These are phyloP conservation scores for Cheilosia soror DNA, from an alignment of 2,888 invertebrate genomes.

Conservation along the genomic window DNA sequence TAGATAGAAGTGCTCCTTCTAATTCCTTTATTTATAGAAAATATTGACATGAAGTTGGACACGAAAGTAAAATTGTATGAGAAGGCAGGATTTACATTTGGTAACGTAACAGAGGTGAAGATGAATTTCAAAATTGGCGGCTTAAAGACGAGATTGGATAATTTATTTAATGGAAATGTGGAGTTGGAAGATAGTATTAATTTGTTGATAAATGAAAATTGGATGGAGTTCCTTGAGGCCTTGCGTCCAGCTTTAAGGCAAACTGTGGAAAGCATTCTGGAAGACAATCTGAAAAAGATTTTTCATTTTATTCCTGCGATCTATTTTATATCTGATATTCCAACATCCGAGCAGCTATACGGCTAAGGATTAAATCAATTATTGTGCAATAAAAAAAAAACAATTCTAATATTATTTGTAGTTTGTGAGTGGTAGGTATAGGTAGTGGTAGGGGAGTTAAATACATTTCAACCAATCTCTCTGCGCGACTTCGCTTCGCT, in stretches of 20 bases:
- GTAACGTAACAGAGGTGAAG: slow-evolving; percentile 86
- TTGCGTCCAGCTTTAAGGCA: slow-evolving; percentile 87
- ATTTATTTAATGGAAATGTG: slow-evolving; percentile 88
- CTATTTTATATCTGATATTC: slow-evolving; percentile 87
- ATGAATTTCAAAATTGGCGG: slow-evolving; percentile 87
- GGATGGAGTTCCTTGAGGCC: slow-evolving; percentile 88
- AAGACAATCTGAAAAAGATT: slow-evolving; percentile 86
- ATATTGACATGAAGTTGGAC: slow-evolving; percentile 86
- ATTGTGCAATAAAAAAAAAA: background rate
- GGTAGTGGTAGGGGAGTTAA: too few species aligned
- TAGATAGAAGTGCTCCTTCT: slow-evolving; percentile 84
- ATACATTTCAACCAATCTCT: too few species aligned
- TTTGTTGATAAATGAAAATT: slow-evolving; percentile 87
- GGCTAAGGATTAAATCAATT: slow-evolving; percentile 26
- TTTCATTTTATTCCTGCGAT: slow-evolving; percentile 88
- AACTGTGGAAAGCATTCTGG: slow-evolving; percentile 87
- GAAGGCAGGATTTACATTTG: slow-evolving; percentile 86
- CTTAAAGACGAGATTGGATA: slow-evolving; percentile 86
- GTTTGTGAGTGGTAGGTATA: too few species aligned
- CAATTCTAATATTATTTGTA: too few species aligned
- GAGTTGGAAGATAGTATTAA: slow-evolving; percentile 88
- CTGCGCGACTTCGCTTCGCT: too few species aligned
- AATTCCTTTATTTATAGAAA: slow-evolving; percentile 82
- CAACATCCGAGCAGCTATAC: slow-evolving; percentile 71
- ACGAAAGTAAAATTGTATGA: slow-evolving; percentile 86